phyloP scores from a whole-genome alignment of 1,140 invertebrate genomes.

The Caerostris extrusa region DNA sequence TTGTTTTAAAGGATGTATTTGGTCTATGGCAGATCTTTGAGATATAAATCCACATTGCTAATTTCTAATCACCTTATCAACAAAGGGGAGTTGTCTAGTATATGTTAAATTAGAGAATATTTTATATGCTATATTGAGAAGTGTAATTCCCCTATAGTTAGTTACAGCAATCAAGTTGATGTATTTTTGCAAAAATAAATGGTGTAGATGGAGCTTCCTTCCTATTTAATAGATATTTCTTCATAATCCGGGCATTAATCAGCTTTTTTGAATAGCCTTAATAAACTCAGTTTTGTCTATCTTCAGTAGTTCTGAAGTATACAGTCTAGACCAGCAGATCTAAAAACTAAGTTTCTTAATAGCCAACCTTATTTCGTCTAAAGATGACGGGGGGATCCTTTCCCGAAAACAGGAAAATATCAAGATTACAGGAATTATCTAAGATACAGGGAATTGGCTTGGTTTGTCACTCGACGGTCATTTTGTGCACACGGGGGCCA shows the following conservation, averaged over 20 bases:
- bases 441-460: too few relatives aligned
- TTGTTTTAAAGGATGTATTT: constrained; percentile 50
- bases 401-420: neutral
- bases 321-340: constrained; percentile 45
- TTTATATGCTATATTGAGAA: constrained; percentile 54
- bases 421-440: too few relatives aligned
- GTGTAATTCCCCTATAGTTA: constrained; percentile 34
- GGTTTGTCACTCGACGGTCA: too few relatives aligned
- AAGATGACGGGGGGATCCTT: neutral
- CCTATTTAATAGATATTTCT: constrained; percentile 26
- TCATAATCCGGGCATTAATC: neutral
- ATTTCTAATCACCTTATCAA: constrained; percentile 27
- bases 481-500: too few relatives aligned
- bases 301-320: constrained; percentile 30
- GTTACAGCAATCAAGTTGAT: constrained; percentile 54
- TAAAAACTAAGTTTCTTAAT: constrained; percentile 40
- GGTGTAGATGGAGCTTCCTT: constrained; percentile 43
- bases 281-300: neutral
- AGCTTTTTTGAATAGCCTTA: too few relatives aligned
- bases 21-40: constrained; percentile 40
- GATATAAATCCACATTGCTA: constrained; percentile 52
- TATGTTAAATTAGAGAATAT: constrained; percentile 36
- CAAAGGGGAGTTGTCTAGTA: constrained; percentile 13
- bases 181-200: constrained; percentile 36
- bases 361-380: neutral